Conservation (phyloP, 2,113 vertebrate species). For the Carassius auratus region DNA sequence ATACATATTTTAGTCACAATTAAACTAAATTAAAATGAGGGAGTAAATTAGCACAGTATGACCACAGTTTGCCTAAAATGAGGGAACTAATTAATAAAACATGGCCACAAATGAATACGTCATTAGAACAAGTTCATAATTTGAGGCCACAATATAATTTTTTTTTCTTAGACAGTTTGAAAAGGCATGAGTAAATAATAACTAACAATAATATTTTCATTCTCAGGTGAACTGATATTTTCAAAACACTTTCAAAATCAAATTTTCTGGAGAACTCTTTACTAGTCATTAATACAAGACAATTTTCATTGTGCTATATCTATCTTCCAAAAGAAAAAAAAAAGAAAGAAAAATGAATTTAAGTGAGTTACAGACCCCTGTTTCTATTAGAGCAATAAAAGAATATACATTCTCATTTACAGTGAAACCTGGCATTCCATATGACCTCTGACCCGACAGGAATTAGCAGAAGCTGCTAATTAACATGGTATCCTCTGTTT, state of each 20-base stretch:
- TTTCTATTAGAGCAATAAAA: constrained; percentile 50
- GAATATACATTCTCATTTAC: constrained; percentile 51
- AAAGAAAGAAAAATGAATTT: constrained; percentile 29
- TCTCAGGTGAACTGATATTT: too few species aligned
- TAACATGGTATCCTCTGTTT: constrained; percentile 65
- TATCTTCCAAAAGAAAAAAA: constrained; percentile 6
- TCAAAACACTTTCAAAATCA: too few species aligned
- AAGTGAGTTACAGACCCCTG: neutral
- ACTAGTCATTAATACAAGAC: constrained; percentile 17
- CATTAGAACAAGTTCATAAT: neutral
- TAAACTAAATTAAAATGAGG: neutral
- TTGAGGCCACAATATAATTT: neutral
- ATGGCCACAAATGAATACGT: neutral
- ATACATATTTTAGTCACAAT: neutral
- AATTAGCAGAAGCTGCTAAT: constrained; percentile 60
- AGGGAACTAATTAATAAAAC: neutral
- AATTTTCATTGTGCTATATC: constrained; percentile 25
- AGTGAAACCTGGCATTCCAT: constrained; percentile 55
- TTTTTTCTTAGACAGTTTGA: neutral
- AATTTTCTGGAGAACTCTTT: neutral
- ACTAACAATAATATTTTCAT: neutral
- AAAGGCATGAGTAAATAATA: neutral
- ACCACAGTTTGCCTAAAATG: neutral
- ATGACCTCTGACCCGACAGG: constrained; percentile 54
- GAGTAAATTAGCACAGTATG: neutral